Percentiles rank a stretch among this genome's conserved stretches.
These are phyloP conservation scores for Chaenogobius annularis DNA, from an alignment of 2,113 vertebrate genomes.

Conservation along the genomic window DNA sequence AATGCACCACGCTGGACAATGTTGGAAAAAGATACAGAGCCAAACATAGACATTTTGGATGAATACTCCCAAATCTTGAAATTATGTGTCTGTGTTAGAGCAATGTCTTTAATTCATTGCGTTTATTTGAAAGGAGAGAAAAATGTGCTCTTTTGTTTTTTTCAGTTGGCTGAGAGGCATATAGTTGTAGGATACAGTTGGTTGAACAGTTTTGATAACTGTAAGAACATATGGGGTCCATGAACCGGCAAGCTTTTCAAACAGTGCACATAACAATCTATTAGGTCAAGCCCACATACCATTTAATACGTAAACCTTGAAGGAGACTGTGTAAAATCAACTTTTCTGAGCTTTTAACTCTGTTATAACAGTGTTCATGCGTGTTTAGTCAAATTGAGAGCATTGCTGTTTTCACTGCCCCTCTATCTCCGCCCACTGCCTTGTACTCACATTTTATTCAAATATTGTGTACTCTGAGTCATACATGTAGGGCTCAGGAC, in stretches of 20 bases:
- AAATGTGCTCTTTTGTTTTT: neutral
- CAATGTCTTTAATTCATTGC: neutral
- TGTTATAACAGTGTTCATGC: too few species aligned
- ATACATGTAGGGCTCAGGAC: too few species aligned
- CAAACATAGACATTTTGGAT: too few species aligned
- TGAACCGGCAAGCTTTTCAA: neutral
- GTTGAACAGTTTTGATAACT: neutral
- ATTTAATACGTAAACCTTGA: neutral
- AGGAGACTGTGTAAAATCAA: neutral
- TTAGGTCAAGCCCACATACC: neutral
- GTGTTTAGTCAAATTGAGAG: too few species aligned
- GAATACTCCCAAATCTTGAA: too few species aligned
- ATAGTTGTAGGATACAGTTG: neutral
- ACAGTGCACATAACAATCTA: too few species aligned
- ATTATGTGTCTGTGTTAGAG: too few species aligned
- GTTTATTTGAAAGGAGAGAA: neutral
- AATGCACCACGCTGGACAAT: slow-evolving; percentile 12
- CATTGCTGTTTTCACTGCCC: too few species aligned
- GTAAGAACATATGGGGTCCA: neutral
- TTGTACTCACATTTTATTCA: neutral
- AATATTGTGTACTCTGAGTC: too few species aligned
- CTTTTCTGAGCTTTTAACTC: too few species aligned
- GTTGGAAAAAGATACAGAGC: slow-evolving; percentile 6
- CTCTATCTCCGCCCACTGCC: too few species aligned
- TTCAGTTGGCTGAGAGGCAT: neutral